Percentiles rank a stretch among this genome's conserved stretches.
phyloP scores from a whole-genome alignment of 2,113 vertebrate species.

The Ia io region DNA sequence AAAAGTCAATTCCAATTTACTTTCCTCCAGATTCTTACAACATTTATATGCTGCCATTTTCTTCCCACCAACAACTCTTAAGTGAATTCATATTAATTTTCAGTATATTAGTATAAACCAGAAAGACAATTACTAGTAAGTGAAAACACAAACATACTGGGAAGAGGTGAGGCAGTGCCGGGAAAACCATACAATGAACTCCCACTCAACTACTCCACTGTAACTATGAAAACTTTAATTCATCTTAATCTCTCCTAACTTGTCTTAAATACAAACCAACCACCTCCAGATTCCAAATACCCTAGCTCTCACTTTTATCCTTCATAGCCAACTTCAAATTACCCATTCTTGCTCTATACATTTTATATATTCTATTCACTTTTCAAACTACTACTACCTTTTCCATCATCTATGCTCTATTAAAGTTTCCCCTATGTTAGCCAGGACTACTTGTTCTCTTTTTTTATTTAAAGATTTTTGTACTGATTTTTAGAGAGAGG shows the following conservation, averaged over 20 bases:
- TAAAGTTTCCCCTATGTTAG: background rate
- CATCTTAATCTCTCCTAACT: background rate
- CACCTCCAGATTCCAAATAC: background rate
- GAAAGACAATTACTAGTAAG: conserved; percentile 1
- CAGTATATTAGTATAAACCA: background rate
- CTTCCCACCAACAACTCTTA: background rate
- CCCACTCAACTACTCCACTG: background rate
- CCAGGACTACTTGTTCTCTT: background rate
- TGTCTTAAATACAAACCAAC: background rate
- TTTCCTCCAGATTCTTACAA: background rate
- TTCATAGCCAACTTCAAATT: background rate
- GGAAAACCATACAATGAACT: background rate
- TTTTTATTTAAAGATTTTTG: too few relatives aligned
- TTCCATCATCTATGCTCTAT: background rate
- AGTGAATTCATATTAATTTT: background rate
- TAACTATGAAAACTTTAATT: background rate
- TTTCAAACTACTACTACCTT: background rate
- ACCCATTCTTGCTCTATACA: background rate
- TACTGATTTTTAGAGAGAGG: too few relatives aligned
- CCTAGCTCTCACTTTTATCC: background rate
- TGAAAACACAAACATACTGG: too few relatives aligned
- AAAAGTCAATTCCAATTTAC: background rate
- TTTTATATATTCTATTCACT: background rate
- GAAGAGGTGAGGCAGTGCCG: background rate
- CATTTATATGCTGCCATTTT: background rate